These are phyloP conservation scores for Phania funesta DNA, from an alignment of 2,888 invertebrate species.

Conservation along the genomic window DNA sequence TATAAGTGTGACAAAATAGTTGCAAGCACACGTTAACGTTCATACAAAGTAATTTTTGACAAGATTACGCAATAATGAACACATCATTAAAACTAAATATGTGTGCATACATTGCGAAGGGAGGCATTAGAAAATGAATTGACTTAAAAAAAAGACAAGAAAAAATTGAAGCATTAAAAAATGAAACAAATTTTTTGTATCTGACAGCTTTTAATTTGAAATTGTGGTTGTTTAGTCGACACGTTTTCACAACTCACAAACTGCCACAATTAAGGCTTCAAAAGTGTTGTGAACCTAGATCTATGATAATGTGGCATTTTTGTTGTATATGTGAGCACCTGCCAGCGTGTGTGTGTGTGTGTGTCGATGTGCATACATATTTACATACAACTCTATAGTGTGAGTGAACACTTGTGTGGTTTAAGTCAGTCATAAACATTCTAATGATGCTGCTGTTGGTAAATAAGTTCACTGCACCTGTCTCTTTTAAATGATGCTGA, in stretches of 20 bases:
- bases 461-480: conserved; percentile 67
- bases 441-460: conserved; percentile 23
- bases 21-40: neutral
- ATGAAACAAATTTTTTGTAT: conserved; percentile 1
- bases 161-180: neutral
- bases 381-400: neutral
- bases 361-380: neutral
- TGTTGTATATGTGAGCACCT: neutral
- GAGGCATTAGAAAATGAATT: neutral
- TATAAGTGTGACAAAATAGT: neutral
- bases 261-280: conserved; percentile 52
- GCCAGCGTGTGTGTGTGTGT: neutral
- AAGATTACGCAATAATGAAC: neutral
- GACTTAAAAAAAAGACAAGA: too few relatives aligned
- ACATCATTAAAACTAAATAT: conserved; percentile 5
- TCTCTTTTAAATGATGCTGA: conserved; percentile 36
- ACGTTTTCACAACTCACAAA: conserved; percentile 50
- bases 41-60: neutral
- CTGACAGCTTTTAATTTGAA: conserved; percentile 51
- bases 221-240: conserved; percentile 56
- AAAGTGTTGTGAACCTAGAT: conserved; percentile 21
- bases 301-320: conserved; percentile 38
- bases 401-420: neutral
- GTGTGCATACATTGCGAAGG: neutral
- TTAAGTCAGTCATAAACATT: conserved; percentile 19